These are phyloP conservation scores for Eurois occulta DNA, from an alignment of 2,888 invertebrate species.

Conservation along the genomic window DNA sequence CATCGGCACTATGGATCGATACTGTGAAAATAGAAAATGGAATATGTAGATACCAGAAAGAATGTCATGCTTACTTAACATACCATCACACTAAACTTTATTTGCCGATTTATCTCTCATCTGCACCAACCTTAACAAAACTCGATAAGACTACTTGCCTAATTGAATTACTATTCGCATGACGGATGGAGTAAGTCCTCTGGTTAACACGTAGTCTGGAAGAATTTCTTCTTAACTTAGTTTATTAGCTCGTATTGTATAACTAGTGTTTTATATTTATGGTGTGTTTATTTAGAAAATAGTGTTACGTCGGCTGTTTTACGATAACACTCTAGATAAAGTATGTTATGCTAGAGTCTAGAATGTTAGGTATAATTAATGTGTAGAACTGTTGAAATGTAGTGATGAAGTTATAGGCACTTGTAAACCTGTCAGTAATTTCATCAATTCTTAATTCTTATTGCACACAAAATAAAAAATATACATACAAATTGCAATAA, in stretches of 20 bases:
- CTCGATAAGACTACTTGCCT: slow-evolving; percentile 39
- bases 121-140: slow-evolving; percentile 26
- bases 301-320: background rate
- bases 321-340: background rate
- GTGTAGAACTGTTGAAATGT: too few relatives aligned
- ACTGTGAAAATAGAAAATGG: background rate
- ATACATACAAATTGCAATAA: too few relatives aligned
- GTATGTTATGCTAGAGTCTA: background rate
- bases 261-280: slow-evolving; percentile 3
- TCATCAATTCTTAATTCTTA: too few relatives aligned
- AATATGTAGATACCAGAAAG: background rate
- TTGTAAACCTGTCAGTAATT: too few relatives aligned
- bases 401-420: too few relatives aligned
- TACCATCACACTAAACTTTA: background rate
- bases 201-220: slow-evolving; percentile 42
- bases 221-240: slow-evolving; percentile 46
- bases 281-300: background rate
- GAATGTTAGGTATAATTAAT: too few relatives aligned
- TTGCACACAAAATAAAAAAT: too few relatives aligned
- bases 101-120: background rate
- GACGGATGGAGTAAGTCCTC: slow-evolving; percentile 36
- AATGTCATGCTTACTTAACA: background rate
- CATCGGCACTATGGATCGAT: background rate
- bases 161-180: slow-evolving; percentile 60
- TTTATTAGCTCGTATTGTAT: slow-evolving; percentile 39